Conservation (phyloP, 2,113 vertebrate species). For the Meles meles region DNA sequence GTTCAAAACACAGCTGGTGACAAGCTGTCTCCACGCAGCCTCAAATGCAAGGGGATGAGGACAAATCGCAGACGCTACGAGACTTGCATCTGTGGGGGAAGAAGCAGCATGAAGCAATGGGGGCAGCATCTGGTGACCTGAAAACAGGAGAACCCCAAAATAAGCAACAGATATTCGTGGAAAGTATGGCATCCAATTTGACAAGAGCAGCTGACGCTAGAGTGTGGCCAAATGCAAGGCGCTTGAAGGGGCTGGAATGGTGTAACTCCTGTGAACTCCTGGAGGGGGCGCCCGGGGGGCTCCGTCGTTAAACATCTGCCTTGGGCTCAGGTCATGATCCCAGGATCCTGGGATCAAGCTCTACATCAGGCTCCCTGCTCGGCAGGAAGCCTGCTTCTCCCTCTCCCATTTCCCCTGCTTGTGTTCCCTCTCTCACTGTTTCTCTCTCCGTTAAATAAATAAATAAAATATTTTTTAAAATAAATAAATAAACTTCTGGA, state of each 20-base stretch:
- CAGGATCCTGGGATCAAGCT: too few species aligned
- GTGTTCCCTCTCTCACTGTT: too few species aligned
- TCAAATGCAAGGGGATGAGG: neutral
- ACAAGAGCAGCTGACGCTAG: neutral
- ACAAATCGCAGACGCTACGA: neutral
- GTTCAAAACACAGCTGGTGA: neutral
- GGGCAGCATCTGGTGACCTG: neutral
- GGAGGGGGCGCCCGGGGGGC: neutral
- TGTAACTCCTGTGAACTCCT: too few species aligned
- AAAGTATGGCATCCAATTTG: rapidly evolving
- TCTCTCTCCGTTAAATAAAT: too few species aligned
- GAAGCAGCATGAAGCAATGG: neutral
- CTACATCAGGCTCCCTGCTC: too few species aligned
- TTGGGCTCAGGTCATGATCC: too few species aligned
- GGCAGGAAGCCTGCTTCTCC: too few species aligned
- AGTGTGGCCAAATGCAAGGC: neutral
- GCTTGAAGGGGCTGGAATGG: neutral
- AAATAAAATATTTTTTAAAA: too few species aligned
- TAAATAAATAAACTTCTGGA: neutral
- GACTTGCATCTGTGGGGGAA: neutral
- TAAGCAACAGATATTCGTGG: neutral
- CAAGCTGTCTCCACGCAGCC: neutral
- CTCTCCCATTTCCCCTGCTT: too few species aligned
- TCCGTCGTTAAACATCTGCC: too few species aligned
- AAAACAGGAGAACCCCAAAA: neutral